Conservation (phyloP, 2,888 invertebrate species). For the Netelia virgata region DNA sequence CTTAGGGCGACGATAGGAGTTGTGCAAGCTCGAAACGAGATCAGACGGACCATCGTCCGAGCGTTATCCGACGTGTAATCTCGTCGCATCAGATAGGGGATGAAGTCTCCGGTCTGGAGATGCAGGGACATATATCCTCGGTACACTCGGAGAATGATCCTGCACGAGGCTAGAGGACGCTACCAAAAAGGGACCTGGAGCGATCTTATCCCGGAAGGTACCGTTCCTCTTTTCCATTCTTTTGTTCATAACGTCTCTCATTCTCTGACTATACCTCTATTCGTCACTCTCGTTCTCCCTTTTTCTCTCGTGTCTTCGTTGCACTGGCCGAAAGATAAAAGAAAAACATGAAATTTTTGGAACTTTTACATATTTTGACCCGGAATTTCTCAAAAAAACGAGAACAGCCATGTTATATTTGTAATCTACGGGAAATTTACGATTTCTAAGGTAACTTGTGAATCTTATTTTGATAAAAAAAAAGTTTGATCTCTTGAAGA, state of each 20-base stretch:
- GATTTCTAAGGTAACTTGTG: too few relatives aligned
- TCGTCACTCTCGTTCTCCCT: not conserved
- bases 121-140: not conserved
- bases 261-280: not conserved
- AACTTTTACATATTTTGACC: too few relatives aligned
- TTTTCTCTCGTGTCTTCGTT: not conserved
- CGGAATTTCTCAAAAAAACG: too few relatives aligned
- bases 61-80: constrained; percentile 11
- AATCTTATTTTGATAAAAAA: too few relatives aligned
- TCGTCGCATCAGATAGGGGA: constrained; percentile 16
- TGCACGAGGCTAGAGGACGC: not conserved
- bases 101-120: not conserved
- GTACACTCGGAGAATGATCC: not conserved
- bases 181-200: not conserved
- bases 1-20: not conserved
- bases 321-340: not conserved
- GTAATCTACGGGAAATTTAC: too few relatives aligned
- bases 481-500: too few relatives aligned
- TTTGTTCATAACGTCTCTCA: not conserved
- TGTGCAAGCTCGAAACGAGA: not conserved
- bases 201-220: constrained; percentile 1
- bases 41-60: not conserved
- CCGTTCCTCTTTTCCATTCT: not conserved
- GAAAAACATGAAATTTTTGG: too few relatives aligned
- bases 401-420: too few relatives aligned